A percentile compares a stretch with the other conserved stretches of the same genome.
phyloP scores from a whole-genome alignment of 2,113 vertebrate species.

The Syngnathus floridae region DNA sequence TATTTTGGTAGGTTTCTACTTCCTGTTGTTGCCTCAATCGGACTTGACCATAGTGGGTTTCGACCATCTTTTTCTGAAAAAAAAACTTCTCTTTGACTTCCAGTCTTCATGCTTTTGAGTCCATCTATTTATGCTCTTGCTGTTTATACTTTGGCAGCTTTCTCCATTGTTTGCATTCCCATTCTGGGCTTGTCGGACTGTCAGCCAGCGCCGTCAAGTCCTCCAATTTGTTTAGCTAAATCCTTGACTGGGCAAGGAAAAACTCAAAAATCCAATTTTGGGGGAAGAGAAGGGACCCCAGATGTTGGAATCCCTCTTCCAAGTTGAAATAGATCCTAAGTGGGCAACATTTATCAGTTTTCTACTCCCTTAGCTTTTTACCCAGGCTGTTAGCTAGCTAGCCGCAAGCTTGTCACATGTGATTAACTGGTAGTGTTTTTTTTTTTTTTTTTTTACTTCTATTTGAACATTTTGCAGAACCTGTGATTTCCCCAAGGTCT shows the following conservation, averaged over 20 bases:
- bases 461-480: conserved; percentile 5
- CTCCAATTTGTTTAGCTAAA: no score
- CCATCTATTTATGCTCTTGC: background rate
- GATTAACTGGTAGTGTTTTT: background rate
- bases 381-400: background rate
- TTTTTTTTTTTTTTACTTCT: background rate
- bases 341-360: no score
- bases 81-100: background rate
- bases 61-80: background rate
- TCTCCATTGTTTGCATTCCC: background rate
- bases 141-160: background rate
- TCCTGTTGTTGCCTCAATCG: background rate
- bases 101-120: no score
- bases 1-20: background rate
- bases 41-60: background rate
- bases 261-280: no score
- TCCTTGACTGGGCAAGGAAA: no score
- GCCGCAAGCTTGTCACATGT: background rate
- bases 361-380: background rate
- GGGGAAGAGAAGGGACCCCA: no score
- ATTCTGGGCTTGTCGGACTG: background rate
- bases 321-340: no score
- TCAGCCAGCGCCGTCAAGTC: no score
- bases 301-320: no score
- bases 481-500: conserved; percentile 30